Percentiles rank a stretch among this genome's conserved stretches.
These are phyloP conservation scores for Adela reaumurella DNA, from an alignment of 2,888 invertebrate genomes.

Conservation along the genomic window DNA sequence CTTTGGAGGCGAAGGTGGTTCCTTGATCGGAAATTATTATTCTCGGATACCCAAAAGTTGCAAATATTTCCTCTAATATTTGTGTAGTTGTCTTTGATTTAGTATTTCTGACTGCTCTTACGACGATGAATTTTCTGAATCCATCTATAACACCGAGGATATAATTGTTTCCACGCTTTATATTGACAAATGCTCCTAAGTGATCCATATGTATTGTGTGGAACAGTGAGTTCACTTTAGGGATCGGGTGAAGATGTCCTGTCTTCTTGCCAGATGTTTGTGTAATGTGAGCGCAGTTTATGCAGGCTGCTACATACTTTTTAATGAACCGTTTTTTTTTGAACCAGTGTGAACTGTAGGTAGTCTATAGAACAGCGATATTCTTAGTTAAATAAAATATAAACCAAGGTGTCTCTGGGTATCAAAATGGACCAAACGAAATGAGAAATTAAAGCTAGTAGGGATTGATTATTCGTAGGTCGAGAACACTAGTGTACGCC, in stretches of 20 bases:
- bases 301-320: slow-evolving; percentile 4
- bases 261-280: slow-evolving; percentile 4
- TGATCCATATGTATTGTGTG: slow-evolving; percentile 12
- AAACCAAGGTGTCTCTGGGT: too few species aligned
- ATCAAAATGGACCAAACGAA: too few species aligned
- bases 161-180: slow-evolving; percentile 6
- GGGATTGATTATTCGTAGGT: too few species aligned
- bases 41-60: slow-evolving; percentile 8
- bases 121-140: slow-evolving; percentile 7
- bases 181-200: slow-evolving; percentile 10
- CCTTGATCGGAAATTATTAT: slow-evolving; percentile 11
- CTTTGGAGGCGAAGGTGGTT: slow-evolving; percentile 9
- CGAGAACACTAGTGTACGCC: too few species aligned
- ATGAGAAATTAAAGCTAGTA: too few species aligned
- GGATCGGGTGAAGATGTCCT: slow-evolving; percentile 11
- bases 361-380: too few species aligned
- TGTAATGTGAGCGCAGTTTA: slow-evolving; percentile 4
- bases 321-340: slow-evolving; percentile 2
- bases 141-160: slow-evolving; percentile 8
- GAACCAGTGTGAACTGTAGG: too few species aligned
- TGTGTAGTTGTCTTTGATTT: slow-evolving; percentile 5
- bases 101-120: slow-evolving; percentile 8
- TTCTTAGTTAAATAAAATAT: too few species aligned
- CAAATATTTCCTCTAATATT: slow-evolving; percentile 4
- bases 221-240: slow-evolving; percentile 11